Conservation (phyloP, 2,797 vertebrate species). For the Cheirogaleus major region DNA sequence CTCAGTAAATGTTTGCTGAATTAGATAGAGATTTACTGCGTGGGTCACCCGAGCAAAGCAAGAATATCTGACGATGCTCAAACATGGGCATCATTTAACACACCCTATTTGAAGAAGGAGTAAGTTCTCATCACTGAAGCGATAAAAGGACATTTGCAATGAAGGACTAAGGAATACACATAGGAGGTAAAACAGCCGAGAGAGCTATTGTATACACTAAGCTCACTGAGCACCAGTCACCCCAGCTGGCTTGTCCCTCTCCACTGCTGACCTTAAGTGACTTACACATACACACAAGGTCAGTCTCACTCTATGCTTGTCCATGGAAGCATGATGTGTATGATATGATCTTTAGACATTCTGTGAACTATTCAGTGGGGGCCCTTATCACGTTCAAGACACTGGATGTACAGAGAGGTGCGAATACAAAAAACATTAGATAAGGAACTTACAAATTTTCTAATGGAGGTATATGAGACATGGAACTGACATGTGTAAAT, state of each 20-base stretch:
- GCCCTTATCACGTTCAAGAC: background rate
- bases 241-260: background rate
- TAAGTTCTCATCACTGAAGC: background rate
- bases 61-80: background rate
- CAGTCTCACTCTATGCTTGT: background rate
- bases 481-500: background rate
- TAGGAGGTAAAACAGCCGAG: background rate
- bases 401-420: background rate
- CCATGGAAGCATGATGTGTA: background rate
- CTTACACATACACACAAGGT: background rate
- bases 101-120: background rate
- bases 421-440: background rate
- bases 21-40: background rate
- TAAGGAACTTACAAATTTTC: background rate
- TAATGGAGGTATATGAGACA: background rate
- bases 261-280: background rate
- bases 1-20: background rate
- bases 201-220: background rate
- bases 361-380: background rate
- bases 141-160: fast-evolving
- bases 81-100: background rate
- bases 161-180: background rate
- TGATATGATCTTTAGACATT: background rate
- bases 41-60: background rate
- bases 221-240: background rate